These are phyloP conservation scores for Lethenteron reissneri DNA, from an alignment of 2,113 vertebrate species.

Conservation along the genomic window DNA sequence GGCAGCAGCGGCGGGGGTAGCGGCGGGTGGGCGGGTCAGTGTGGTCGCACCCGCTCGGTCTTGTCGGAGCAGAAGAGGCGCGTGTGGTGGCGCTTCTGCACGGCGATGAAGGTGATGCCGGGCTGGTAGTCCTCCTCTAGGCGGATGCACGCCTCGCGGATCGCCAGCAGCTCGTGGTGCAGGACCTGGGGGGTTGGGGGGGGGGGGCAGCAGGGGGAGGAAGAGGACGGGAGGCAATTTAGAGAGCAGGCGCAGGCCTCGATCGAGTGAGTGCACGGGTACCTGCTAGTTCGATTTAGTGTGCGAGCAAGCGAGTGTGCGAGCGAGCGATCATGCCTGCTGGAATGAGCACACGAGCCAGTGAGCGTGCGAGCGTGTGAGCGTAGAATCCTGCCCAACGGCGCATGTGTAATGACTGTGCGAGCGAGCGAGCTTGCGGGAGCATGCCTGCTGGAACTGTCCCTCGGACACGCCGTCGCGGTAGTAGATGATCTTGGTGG, in stretches of 20 bases:
- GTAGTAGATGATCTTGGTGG: conserved; percentile 94
- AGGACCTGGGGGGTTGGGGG: conserved; percentile 38
- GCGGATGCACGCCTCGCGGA: conserved; percentile 93
- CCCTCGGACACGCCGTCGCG: conserved; percentile 88
- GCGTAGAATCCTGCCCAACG: too few species aligned
- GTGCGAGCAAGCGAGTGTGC: too few species aligned
- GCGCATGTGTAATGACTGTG: not conserved
- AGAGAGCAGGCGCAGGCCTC: too few species aligned
- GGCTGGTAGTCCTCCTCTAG: conserved; percentile 94
- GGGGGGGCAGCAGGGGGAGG: not conserved
- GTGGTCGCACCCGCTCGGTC: conserved; percentile 58
- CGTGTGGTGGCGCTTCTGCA: conserved; percentile 94
- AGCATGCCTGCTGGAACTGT: conserved; percentile 81
- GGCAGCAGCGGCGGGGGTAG: too few species aligned
- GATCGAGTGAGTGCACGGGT: too few species aligned
- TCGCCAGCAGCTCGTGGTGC: conserved; percentile 92
- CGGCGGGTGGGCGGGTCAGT: too few species aligned
- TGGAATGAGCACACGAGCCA: too few species aligned
- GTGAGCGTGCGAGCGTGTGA: too few species aligned
- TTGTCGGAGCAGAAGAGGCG: conserved; percentile 94
- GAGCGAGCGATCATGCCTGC: too few species aligned
- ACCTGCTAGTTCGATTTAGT: too few species aligned
- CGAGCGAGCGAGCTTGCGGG: not conserved
- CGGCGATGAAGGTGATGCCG: conserved; percentile 96
- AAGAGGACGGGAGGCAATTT: not conserved